Base-by-base conservation (phyloP, 1,140 invertebrate species). In the Teleogryllus occipitalis region DNA sequence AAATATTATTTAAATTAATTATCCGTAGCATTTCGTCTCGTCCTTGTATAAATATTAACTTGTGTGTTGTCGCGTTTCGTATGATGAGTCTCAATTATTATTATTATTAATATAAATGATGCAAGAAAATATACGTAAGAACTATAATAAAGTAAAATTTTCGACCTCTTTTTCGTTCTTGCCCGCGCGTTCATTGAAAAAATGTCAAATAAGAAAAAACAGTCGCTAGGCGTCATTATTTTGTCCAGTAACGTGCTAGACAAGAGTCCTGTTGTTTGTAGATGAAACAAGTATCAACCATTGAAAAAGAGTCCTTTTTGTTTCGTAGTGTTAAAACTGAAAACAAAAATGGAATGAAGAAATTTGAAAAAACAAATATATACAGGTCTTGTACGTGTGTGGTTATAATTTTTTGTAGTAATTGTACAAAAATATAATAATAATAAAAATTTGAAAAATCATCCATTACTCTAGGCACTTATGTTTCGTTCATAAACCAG, bases 351-450 rank as follows among this genome's bases (percentile, higher is more conserved):
- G 54, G 54, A 65, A 65, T 65, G 54, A 65, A 65, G 54, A 65
- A 65, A 65, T 10, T 65, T 65, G 54, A 65, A 65, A 65, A 65
- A 65, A 65, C 54, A 65, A 65, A 65, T 65, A 65, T 65, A 65
- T 65, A 65, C 54, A 65, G 54, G 54, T 65, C 54, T 65, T 65
- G 54, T 65, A 65, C 54, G 54, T 65, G 54, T 65, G 54, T 65
- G 54, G 54, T 65, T 65, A 65, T 65, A 65, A 65, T 65, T 65
- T 77, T 77, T 77, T 77, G 76, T 77, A 77, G 76, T 77, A 77
- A 77, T 77, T 77, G 47, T 77, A 77, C 76, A 77, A 77, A 77
- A 75, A 77, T 48, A 48, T 47, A 27, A 76, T 76, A 76, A 76
- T 47, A 76, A 76, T 76, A 76, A 47, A 77, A 65, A 65, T 65